phyloP scores from a whole-genome alignment of 2,888 invertebrate species.

The Sacculina carcini region DNA sequence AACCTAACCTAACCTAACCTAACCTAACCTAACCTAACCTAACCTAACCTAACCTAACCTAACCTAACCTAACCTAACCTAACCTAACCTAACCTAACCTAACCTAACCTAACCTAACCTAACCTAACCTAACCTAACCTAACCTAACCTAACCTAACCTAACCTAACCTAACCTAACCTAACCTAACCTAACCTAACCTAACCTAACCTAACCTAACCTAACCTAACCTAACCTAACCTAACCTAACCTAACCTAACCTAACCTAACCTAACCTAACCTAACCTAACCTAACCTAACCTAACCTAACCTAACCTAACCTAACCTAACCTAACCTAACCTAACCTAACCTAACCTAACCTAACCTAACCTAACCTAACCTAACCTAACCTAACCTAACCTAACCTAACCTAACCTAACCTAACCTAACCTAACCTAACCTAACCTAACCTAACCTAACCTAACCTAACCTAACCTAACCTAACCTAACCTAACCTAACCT shows the following conservation, averaged over 20 bases:
- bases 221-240: background rate
- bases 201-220: no score
- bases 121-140: no score
- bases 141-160: no score
- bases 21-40: conserved; percentile 5
- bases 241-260: background rate
- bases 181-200: no score
- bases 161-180: no score
- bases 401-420: conserved; percentile 6
- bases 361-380: conserved; percentile 6
- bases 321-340: conserved; percentile 5
- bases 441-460: no score
- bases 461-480: no score
- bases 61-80: no score
- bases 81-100: no score
- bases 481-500: no score
- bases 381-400: conserved; percentile 5
- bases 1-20: conserved; percentile 6
- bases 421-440: conserved; percentile 5
- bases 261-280: conserved; percentile 5
- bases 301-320: conserved; percentile 4
- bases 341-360: conserved; percentile 6
- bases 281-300: conserved; percentile 4
- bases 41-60: no score
- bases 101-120: no score